These are phyloP conservation scores for Cotesia vestalis DNA, from an alignment of 1,140 invertebrate species.

Conservation along the genomic window DNA sequence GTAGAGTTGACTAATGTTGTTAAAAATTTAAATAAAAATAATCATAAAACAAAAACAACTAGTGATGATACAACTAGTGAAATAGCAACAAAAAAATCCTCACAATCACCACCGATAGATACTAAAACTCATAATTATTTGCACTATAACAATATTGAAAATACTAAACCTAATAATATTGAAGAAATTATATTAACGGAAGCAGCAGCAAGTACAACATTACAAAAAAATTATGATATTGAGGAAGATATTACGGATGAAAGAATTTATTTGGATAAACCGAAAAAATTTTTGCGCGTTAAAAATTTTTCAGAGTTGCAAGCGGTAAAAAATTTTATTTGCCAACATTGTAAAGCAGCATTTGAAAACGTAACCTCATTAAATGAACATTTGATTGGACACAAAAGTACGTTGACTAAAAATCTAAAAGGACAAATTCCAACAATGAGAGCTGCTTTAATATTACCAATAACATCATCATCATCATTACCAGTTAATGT, in stretches of 20 bases:
- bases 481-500: background rate
- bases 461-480: conserved; percentile 7
- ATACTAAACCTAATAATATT: no score
- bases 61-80: no score
- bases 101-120: no score
- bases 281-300: conserved; percentile 40
- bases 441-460: conserved; percentile 29
- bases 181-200: background rate
- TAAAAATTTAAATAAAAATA: no score
- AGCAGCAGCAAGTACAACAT: background rate
- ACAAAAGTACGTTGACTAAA: background rate
- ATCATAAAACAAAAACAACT: no score
- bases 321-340: background rate
- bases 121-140: no score
- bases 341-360: background rate
- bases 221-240: no score
- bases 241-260: conserved; percentile 2
- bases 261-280: background rate
- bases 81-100: no score
- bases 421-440: background rate
- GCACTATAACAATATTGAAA: no score
- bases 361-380: conserved; percentile 21
- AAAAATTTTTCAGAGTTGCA: conserved; percentile 44
- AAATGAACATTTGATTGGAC: conserved; percentile 6
- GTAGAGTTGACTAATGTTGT: no score